Percentiles rank a stretch among this genome's conserved stretches.
phyloP scores from a whole-genome alignment of 1,140 invertebrate genomes.

The Scaptomyza graminum region DNA sequence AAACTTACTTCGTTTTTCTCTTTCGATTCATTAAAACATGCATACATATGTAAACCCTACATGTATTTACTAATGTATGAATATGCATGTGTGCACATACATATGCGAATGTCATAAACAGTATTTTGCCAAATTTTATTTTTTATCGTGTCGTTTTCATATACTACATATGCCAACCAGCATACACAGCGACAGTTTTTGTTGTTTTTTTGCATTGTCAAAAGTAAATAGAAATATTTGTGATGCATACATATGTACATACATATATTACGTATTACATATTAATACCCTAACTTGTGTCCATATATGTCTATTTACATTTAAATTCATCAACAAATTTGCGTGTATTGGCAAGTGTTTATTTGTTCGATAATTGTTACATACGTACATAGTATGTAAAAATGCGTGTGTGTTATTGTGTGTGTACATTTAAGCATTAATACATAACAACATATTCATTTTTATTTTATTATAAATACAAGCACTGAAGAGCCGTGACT shows the following conservation, averaged over 20 bases:
- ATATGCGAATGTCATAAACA: slow-evolving; percentile 34
- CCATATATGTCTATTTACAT: slow-evolving; percentile 13
- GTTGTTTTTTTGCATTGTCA: slow-evolving; percentile 23
- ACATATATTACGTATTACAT: slow-evolving; percentile 30
- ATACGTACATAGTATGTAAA: slow-evolving; percentile 24
- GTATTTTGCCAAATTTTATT: slow-evolving; percentile 31
- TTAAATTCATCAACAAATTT: not conserved
- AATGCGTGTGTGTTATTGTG: slow-evolving; percentile 10
- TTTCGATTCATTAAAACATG: slow-evolving; percentile 30
- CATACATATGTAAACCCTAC: slow-evolving; percentile 13
- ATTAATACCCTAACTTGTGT: slow-evolving; percentile 2
- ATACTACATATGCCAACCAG: too few species aligned
- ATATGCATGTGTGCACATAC: slow-evolving; percentile 2
- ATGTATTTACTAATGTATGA: not conserved
- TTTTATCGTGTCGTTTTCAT: slow-evolving; percentile 18
- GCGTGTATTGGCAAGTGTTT: slow-evolving; percentile 5
- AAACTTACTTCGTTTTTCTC: slow-evolving; percentile 40
- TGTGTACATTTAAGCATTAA: not conserved
- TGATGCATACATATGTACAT: not conserved
- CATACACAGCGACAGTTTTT: slow-evolving; percentile 10
- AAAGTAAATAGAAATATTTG: slow-evolving; percentile 26
- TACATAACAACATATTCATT: slow-evolving; percentile 2
- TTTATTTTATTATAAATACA: not conserved
- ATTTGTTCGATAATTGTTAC: slow-evolving; percentile 17
- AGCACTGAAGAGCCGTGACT: not conserved